A percentile compares a stretch with the other conserved stretches of the same genome.
These are phyloP conservation scores for Sebastes nivosus DNA, from an alignment of 2,797 vertebrate genomes.

Conservation along the genomic window DNA sequence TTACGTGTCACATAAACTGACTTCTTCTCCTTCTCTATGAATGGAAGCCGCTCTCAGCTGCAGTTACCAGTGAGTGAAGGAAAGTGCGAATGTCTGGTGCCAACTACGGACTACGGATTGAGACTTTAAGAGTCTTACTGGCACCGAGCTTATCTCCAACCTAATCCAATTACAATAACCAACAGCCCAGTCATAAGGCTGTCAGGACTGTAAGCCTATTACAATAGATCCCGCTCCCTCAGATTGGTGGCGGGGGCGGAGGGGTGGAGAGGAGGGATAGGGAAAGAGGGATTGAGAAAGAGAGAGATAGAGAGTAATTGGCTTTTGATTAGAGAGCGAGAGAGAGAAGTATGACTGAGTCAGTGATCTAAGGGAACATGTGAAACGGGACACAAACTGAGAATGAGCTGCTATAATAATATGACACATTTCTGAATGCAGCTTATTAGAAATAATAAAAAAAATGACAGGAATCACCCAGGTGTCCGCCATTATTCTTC, in stretches of 20 bases:
- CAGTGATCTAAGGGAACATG: not conserved
- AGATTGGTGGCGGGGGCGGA: constrained; percentile 25
- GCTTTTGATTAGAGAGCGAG: constrained; percentile 21
- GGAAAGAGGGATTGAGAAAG: not conserved
- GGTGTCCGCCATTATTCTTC: not conserved
- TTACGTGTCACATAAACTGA: not conserved
- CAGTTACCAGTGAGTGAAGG: too few species aligned
- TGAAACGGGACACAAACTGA: not conserved
- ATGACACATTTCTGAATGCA: not conserved
- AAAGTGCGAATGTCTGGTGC: constrained; percentile 12
- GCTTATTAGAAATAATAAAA: not conserved
- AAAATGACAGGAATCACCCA: not conserved
- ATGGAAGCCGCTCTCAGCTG: too few species aligned
- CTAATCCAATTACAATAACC: constrained; percentile 75
- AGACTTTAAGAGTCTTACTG: constrained; percentile 70
- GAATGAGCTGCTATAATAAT: not conserved
- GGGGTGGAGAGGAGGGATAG: not conserved
- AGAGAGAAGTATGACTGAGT: constrained; percentile 14
- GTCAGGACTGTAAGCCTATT: constrained; percentile 71
- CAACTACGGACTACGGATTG: constrained; percentile 38
- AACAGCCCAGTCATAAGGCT: constrained; percentile 68
- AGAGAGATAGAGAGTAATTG: constrained; percentile 36
- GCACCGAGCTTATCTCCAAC: constrained; percentile 65
- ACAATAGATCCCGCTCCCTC: constrained; percentile 60
- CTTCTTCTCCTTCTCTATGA: not conserved